Conservation (phyloP, 35 echinoderm and acorn worm species). For the Heliocidaris erythrogramma region DNA sequence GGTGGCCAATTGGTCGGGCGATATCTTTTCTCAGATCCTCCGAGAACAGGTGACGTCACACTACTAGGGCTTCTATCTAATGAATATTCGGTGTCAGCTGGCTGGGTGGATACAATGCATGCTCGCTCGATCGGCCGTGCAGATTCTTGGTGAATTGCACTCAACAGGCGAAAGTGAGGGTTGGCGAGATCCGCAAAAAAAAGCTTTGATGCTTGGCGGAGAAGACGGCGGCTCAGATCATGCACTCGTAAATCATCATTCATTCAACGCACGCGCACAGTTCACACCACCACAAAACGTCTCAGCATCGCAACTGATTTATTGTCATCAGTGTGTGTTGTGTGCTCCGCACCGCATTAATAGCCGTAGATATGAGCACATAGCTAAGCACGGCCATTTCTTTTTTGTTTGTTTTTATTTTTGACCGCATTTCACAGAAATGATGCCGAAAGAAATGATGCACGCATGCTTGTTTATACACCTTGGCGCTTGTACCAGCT, state of each 20-base stretch:
- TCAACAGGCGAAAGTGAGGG: constrained; percentile 11
- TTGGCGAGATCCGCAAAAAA: neutral
- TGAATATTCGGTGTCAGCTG: neutral
- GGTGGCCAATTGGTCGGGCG: neutral
- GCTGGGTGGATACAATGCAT: neutral
- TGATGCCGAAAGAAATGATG: constrained; percentile 32
- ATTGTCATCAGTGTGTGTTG: constrained; percentile 29
- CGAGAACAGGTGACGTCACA: neutral
- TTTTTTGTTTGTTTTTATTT: constrained; percentile 55
- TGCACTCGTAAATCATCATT: constrained; percentile 10
- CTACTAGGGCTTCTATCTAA: neutral
- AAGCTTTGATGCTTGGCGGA: neutral
- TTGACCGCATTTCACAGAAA: constrained; percentile 11
- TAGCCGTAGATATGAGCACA: constrained; percentile 50
- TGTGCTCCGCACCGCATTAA: constrained; percentile 49
- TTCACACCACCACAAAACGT: neutral
- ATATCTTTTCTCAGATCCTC: neutral
- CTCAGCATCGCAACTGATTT: constrained; percentile 9
- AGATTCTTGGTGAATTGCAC: neutral
- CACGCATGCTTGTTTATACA: constrained; percentile 43
- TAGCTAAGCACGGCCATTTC: constrained; percentile 46
- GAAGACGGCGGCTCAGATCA: neutral
- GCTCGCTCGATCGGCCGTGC: neutral
- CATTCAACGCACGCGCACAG: neutral
- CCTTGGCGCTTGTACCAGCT: neutral